Base-by-base conservation (phyloP, 2,113 vertebrate genomes). In the Boulengeromyrus knoepffleri region DNA sequence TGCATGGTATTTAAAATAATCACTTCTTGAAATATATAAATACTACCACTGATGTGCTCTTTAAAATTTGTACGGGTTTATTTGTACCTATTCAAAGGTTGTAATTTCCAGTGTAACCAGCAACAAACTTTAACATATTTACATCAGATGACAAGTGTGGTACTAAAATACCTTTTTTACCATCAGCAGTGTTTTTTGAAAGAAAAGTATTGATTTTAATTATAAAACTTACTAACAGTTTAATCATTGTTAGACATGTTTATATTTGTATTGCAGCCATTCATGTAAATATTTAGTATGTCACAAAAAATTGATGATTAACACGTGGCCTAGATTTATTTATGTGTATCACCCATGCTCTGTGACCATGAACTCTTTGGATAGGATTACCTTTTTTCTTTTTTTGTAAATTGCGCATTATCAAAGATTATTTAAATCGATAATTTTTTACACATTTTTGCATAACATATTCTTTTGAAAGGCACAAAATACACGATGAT, bases 221-320 rank as follows among this genome's bases (percentile, higher is more conserved):
- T 3, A 9, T 56, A 36, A 56, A 87, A 53, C 7, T 36, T 47
- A 21, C 31, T 36, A 52, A 53, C 31, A 56, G 85, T 87, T 52
- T 39, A 52, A 87, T 52, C 85, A 87, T 87, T 87, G 49, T 7
- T 31, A 31, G n/a, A 45, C 49, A 9, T 87, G 85, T 87, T 87
- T 87, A 31, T 17, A 47, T 52, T 87, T 27, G 42, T 17, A n/a
- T 53, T 24, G 12, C 49, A 39, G 50, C 5, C 27, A 36, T 53
- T 87, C 24, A 6, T 52, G 89, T 47, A 47, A 89, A 62, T 89
- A 85, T 84, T 89, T 89, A 89, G 49, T 89, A 15, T 39, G 89
- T 58, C 17, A 15, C n/a, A 47, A 89, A 89, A 89, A 80, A 77
- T 47, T 77, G 58, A 89, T 89, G 47, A 89, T 89, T 89, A 83